phyloP scores from a whole-genome alignment of 2,888 invertebrate genomes.

The Achlya flavicornis region DNA sequence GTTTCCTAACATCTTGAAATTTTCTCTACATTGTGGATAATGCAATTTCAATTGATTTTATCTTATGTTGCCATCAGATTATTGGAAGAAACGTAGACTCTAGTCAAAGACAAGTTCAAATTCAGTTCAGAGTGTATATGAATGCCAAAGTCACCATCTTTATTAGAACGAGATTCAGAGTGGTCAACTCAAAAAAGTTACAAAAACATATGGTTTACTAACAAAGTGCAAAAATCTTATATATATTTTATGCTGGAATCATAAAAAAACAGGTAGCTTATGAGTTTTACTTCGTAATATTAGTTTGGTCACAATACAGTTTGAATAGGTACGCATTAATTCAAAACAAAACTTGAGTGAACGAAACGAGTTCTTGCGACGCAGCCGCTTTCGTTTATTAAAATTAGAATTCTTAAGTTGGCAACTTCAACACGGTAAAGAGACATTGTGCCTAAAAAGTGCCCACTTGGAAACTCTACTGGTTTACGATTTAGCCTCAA shows the following conservation, averaged over 20 bases:
- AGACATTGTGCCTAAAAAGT: slow-evolving; percentile 60
- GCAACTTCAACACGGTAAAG: slow-evolving; percentile 56
- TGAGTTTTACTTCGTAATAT: not conserved
- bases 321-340: slow-evolving; percentile 44
- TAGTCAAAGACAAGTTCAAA: not conserved
- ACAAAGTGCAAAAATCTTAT: no score
- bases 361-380: slow-evolving; percentile 48
- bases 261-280: not conserved
- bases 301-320: slow-evolving; percentile 31
- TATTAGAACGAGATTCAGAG: no score
- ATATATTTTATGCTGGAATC: no score
- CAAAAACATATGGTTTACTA: no score
- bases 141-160: no score
- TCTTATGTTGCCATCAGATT: not conserved
- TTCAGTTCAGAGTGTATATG: no score
- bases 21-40: slow-evolving; percentile 1
- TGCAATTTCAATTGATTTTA: not conserved
- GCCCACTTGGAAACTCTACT: slow-evolving; percentile 52
- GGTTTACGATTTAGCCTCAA: slow-evolving; percentile 63
- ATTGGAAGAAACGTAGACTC: not conserved
- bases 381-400: slow-evolving; percentile 61
- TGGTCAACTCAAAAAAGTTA: not conserved
- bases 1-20: slow-evolving; percentile 25
- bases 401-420: slow-evolving; percentile 62
- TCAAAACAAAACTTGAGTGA: slow-evolving; percentile 48